Evolutionary conservation across 2,113 vertebrate species (phyloP).

Genomic region (Eurystomus gularis): DNA sequence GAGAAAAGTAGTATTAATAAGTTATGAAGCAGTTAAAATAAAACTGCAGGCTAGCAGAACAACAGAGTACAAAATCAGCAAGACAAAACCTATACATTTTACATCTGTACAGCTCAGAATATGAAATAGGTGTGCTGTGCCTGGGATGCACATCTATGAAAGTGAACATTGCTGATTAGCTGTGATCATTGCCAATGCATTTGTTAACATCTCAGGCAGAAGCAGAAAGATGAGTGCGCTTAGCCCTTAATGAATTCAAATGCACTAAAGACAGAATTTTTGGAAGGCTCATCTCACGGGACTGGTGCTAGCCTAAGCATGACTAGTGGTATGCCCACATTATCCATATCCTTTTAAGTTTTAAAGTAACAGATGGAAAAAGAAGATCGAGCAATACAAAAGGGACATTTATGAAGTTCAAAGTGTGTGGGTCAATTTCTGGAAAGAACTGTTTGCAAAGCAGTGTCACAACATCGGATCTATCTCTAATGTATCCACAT

Average conservation of each 20-base stretch:
- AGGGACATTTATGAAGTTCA: background rate
- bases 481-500: background rate
- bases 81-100: slow-evolving; percentile 25
- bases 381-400: background rate
- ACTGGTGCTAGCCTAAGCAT: background rate
- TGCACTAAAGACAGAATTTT: background rate
- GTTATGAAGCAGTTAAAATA: slow-evolving; percentile 62
- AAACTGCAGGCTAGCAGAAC: slow-evolving; percentile 10
- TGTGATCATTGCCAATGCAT: background rate
- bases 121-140: background rate
- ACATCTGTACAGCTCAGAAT: background rate
- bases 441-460: background rate
- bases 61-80: slow-evolving; percentile 44
- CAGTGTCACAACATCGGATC: background rate
- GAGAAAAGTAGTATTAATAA: slow-evolving; percentile 59
- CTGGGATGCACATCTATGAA: background rate
- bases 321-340: background rate
- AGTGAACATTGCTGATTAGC: background rate
- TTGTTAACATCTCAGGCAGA: background rate
- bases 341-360: background rate
- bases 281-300: background rate
- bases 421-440: background rate
- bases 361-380: background rate
- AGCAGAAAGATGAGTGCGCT: background rate
- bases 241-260: background rate